Conservation (phyloP, 1,140 invertebrate genomes). For the Zaprionus camerounensis region DNA sequence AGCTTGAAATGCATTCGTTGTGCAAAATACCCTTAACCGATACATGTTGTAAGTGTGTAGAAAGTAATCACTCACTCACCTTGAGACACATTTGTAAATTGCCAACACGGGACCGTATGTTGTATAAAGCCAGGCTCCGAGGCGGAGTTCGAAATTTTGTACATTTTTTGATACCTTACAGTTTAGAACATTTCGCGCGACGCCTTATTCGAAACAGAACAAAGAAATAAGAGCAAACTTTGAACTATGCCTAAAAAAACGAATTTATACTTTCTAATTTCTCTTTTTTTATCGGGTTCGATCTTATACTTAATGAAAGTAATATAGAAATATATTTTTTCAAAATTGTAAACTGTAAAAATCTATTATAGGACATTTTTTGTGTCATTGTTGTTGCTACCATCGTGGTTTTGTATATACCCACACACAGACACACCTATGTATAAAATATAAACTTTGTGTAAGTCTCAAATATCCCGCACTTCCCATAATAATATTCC, state of each 20-base stretch:
- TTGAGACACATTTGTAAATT: slow-evolving; percentile 71
- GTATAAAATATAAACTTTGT: slow-evolving; percentile 53
- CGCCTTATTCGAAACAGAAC: slow-evolving; percentile 63
- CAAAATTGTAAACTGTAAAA: slow-evolving; percentile 30
- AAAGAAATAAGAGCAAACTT: slow-evolving; percentile 18
- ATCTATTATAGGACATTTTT: slow-evolving; percentile 23
- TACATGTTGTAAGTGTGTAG: slow-evolving; percentile 29
- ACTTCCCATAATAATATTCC: not conserved
- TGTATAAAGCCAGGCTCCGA: slow-evolving; percentile 58
- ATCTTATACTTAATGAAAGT: slow-evolving; percentile 1
- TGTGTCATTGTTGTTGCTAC: slow-evolving; percentile 29
- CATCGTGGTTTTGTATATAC: slow-evolving; percentile 60
- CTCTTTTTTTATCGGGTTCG: slow-evolving; percentile 59
- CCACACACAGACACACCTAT: slow-evolving; percentile 1
- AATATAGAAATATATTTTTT: slow-evolving; percentile 2
- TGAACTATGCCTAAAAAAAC: slow-evolving; percentile 45
- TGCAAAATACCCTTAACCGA: slow-evolving; percentile 9
- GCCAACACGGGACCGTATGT: slow-evolving; percentile 29
- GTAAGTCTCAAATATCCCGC: slow-evolving; percentile 43
- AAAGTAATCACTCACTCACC: slow-evolving; percentile 9
- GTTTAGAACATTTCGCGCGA: slow-evolving; percentile 69
- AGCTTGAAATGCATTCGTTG: slow-evolving; percentile 65
- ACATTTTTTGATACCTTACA: slow-evolving; percentile 62
- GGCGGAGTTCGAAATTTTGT: slow-evolving; percentile 54
- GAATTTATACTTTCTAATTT: slow-evolving; percentile 56